Base-by-base conservation (phyloP, 2,797 vertebrate genomes). In the Liparis tanakae region DNA sequence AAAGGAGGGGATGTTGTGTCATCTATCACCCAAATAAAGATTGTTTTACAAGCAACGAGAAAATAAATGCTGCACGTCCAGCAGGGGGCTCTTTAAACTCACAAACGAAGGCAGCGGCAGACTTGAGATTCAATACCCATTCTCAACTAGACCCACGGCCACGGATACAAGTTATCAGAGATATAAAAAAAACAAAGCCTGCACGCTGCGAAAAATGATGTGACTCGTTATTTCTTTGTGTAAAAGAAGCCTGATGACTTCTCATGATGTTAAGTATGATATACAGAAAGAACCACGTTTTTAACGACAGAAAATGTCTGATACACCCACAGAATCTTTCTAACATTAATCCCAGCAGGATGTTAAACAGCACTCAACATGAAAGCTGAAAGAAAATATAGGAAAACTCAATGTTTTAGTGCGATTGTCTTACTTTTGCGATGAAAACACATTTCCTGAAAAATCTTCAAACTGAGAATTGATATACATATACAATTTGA, bases 21-120 rank as follows among this genome's bases (percentile, higher is more conserved):
- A 54, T 70, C 41, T 59, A 71, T 66, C 79, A 81, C 72, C 67
- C 70, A 85, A 73, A 80, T 46, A 77, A 72, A 81, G 37, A 44
- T 59, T 41, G 67, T 80, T 85, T 69, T 51, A 17, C 44, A 81
- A 72, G 73, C 51, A 76, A 58, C 33, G 41, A 62, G 36, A 78
- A 76, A 58, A 72, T 60, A 81, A 79, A 84, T 56, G 44, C 22
- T 12, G 51, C 6, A 69, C 13, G 51, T 85, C 90, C 92, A 93
- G 87, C 86, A 93, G 92, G 90, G 91, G 92, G 90, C 91, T 85
- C 89, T 90, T 90, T 91, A 51, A 78, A 80, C 89, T 85, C 90
- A 93, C 88, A 87, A 88, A 93, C 92, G 78, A 87, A 90, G 44
- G 20, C n/a, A 58, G 64, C 13, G 37, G 63, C 57, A 82, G 43